Conservation (phyloP, 2,888 invertebrate genomes). For the Deroplatys truncata region DNA sequence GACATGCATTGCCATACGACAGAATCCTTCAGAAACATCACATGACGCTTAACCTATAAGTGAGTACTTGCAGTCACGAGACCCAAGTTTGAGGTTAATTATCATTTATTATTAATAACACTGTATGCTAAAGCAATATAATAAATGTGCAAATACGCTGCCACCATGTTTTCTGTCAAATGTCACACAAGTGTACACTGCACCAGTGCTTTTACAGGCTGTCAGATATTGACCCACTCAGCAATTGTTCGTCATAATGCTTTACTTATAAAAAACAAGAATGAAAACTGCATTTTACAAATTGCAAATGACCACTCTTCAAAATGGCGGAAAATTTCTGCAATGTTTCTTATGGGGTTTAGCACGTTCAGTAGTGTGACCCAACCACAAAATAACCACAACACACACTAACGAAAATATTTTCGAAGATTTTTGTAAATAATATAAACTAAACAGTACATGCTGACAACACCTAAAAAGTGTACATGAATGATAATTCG, state of each 20-base stretch:
- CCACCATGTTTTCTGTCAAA: slow-evolving; percentile 22
- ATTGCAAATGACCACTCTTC: slow-evolving; percentile 26
- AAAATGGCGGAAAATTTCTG: slow-evolving; percentile 33
- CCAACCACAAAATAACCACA: slow-evolving; percentile 24
- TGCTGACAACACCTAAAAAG: not conserved
- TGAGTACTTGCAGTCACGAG: not conserved
- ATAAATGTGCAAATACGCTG: not conserved
- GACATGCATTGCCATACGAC: not conserved
- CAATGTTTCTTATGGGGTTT: slow-evolving; percentile 26
- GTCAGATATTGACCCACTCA: not conserved
- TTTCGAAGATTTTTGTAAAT: not conserved
- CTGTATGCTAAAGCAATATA: not conserved
- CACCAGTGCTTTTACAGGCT: not conserved
- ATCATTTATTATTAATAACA: not conserved
- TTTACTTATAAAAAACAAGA: not conserved
- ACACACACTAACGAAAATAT: slow-evolving; percentile 1
- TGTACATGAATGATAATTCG: slow-evolving; percentile 13
- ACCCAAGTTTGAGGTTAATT: not conserved
- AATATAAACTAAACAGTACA: not conserved
- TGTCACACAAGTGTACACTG: slow-evolving; percentile 8
- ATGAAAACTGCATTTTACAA: slow-evolving; percentile 9
- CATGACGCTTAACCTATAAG: not conserved
- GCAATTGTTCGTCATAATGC: not conserved
- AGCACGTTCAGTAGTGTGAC: slow-evolving; percentile 30
- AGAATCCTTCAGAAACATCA: not conserved